These are phyloP conservation scores for Gorsachius goisagi DNA, from an alignment of 2,113 vertebrate species.

Conservation along the genomic window DNA sequence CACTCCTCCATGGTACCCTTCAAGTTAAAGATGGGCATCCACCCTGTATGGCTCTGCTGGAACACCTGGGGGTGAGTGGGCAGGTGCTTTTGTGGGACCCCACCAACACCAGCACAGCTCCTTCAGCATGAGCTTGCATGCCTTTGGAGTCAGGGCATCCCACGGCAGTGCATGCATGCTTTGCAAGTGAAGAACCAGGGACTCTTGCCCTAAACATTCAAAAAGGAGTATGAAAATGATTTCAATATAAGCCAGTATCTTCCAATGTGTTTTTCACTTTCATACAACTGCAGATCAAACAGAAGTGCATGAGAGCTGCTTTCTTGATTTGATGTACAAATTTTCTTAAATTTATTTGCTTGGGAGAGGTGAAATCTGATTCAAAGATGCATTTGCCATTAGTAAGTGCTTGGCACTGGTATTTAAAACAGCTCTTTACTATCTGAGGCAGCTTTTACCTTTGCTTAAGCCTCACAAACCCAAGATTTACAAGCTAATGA, in stretches of 20 bases:
- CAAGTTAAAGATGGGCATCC: background rate
- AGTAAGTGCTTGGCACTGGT: slow-evolving; percentile 60
- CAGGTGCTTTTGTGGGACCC: background rate
- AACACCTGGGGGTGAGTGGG: background rate
- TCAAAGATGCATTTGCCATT: slow-evolving; percentile 57
- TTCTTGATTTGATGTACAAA: background rate
- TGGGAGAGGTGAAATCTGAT: slow-evolving; percentile 24
- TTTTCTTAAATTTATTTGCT: slow-evolving; percentile 1
- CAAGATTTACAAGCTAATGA: slow-evolving; percentile 60
- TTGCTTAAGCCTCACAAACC: slow-evolving; percentile 29
- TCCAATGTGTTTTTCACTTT: background rate
- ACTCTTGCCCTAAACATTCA: background rate
- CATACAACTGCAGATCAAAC: background rate
- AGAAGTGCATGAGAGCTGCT: background rate
- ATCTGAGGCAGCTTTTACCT: slow-evolving; percentile 53
- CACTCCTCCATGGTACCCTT: accelerated
- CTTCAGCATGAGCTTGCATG: accelerated
- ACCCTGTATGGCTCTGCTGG: background rate
- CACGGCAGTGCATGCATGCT: accelerated
- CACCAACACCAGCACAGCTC: background rate
- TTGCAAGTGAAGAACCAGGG: background rate
- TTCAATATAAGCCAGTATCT: background rate
- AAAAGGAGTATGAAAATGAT: background rate
- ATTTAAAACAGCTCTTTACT: slow-evolving; percentile 38
- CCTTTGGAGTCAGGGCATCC: background rate